phyloP scores from a whole-genome alignment of 1,140 invertebrate species.

The Lepidotrigona ventralis region DNA sequence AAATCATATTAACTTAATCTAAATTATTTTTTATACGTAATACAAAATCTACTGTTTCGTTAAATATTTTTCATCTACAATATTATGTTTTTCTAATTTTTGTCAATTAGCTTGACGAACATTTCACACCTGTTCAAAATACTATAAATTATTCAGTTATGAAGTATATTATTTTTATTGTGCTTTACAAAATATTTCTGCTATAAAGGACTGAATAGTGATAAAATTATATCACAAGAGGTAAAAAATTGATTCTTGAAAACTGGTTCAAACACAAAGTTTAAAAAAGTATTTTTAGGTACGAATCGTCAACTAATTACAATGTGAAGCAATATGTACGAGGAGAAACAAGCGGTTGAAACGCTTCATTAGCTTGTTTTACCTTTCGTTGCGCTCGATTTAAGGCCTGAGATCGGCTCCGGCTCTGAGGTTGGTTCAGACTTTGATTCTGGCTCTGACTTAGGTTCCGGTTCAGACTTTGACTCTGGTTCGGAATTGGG shows the following conservation, averaged over 20 bases:
- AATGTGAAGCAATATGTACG: slow-evolving; percentile 40
- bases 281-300: background rate
- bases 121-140: background rate
- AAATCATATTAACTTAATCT: background rate
- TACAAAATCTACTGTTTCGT: background rate
- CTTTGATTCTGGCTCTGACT: slow-evolving; percentile 74
- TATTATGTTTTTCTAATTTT: slow-evolving; percentile 6
- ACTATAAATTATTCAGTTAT: background rate
- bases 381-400: slow-evolving; percentile 71
- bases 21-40: slow-evolving; percentile 4
- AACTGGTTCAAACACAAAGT: background rate
- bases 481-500: slow-evolving; percentile 50
- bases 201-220: too few relatives aligned
- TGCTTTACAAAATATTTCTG: background rate
- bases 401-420: slow-evolving; percentile 72
- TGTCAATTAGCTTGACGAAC: background rate
- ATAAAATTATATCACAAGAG: background rate
- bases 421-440: slow-evolving; percentile 79
- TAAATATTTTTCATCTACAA: background rate
- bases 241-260: background rate
- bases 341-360: slow-evolving; percentile 47
- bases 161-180: background rate
- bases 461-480: slow-evolving; percentile 73
- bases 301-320: background rate
- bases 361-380: slow-evolving; percentile 46